Percentiles rank a stretch among this genome's conserved stretches.
Evolutionary conservation across 1,140 invertebrate species (phyloP).

Genomic region (Heliconius hermathena): DNA sequence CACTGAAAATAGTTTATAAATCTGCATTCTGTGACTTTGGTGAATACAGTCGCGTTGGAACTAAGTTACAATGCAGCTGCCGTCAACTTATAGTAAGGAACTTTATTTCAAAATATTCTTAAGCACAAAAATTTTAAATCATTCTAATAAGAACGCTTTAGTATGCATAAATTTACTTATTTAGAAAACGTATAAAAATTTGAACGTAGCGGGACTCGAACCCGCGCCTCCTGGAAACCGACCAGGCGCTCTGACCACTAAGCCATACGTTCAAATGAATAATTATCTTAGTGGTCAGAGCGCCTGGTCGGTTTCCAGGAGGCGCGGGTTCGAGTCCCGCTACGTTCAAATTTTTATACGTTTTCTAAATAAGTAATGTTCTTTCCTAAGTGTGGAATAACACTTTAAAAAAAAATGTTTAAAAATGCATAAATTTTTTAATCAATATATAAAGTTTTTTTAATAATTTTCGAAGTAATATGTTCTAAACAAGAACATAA

Average conservation of each 20-base stretch:
- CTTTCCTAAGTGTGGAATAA: too few species aligned
- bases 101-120: conserved; percentile 66
- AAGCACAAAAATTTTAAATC: conserved; percentile 55
- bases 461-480: conserved; percentile 46
- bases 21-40: conserved; percentile 41
- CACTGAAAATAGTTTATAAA: conserved; percentile 28
- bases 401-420: too few species aligned
- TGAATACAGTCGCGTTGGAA: conserved; percentile 44
- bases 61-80: conserved; percentile 66
- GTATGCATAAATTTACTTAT: conserved; percentile 58
- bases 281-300: too few species aligned
- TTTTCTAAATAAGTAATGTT: too few species aligned
- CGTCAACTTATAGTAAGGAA: conserved; percentile 65
- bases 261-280: too few species aligned
- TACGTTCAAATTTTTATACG: too few species aligned
- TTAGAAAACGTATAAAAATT: too few species aligned
- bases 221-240: too few species aligned
- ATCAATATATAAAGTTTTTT: conserved; percentile 55
- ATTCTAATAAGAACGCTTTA: conserved; percentile 64
- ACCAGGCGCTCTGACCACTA: too few species aligned
- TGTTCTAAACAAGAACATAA: conserved; percentile 35
- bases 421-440: conserved; percentile 51
- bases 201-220: too few species aligned
- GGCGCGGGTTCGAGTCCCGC: too few species aligned
- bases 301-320: too few species aligned